These are phyloP conservation scores for Ispidina lecontei DNA, from an alignment of 2,797 vertebrate species.

Conservation along the genomic window DNA sequence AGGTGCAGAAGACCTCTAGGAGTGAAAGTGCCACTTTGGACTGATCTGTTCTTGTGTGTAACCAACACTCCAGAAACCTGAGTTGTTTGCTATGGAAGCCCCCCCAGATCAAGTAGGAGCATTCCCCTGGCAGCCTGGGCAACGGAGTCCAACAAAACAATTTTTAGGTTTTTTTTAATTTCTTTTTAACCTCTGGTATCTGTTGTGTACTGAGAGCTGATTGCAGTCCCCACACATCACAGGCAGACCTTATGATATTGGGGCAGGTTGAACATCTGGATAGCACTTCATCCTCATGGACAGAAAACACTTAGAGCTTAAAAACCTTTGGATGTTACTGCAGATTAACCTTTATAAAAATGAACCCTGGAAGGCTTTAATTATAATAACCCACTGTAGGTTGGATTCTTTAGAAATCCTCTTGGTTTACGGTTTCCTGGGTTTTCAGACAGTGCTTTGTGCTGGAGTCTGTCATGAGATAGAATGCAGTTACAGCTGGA, in stretches of 20 bases:
- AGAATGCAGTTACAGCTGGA: not conserved
- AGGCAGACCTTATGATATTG: constrained; percentile 48
- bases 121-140: constrained; percentile 81
- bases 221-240: constrained; percentile 68
- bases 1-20: constrained; percentile 71
- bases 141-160: constrained; percentile 82
- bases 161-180: constrained; percentile 82
- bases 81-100: constrained; percentile 60
- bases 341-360: constrained; percentile 56
- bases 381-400: constrained; percentile 29
- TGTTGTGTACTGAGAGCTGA: constrained; percentile 78
- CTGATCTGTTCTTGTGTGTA: constrained; percentile 44
- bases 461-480: constrained; percentile 42
- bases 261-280: constrained; percentile 56
- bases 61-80: constrained; percentile 54
- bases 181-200: constrained; percentile 78
- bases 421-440: constrained; percentile 21
- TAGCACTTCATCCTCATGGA: constrained; percentile 51
- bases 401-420: constrained; percentile 48
- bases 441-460: constrained; percentile 6
- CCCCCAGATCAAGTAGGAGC: constrained; percentile 77
- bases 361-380: constrained; percentile 57
- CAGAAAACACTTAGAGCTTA: constrained; percentile 50
- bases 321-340: constrained; percentile 59
- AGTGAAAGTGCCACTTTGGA: constrained; percentile 63